A percentile compares a stretch with the other conserved stretches of the same genome.
Evolutionary conservation across 2,888 invertebrate species (phyloP).

Genomic region (Linnaemya vulpina): DNA sequence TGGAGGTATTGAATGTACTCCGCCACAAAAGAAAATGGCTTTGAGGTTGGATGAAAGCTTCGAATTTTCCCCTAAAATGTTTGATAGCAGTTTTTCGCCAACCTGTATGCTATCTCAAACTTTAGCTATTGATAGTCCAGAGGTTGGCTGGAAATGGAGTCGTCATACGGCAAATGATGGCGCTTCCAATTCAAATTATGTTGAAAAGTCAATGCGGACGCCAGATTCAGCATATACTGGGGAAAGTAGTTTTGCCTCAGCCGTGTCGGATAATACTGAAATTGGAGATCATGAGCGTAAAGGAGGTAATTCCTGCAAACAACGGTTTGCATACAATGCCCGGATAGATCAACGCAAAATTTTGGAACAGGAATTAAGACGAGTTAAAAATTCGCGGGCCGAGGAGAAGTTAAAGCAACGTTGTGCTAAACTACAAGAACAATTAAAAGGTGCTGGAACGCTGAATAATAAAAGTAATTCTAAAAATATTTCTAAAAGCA

Average conservation of each 20-base stretch:
- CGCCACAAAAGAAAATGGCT: slow-evolving; percentile 76
- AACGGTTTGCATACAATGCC: slow-evolving; percentile 69
- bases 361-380: slow-evolving; percentile 75
- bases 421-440: slow-evolving; percentile 77
- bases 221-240: slow-evolving; percentile 72
- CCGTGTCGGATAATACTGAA: slow-evolving; percentile 72
- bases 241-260: slow-evolving; percentile 77
- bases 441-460: slow-evolving; percentile 74
- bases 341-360: slow-evolving; percentile 74
- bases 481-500: slow-evolving; percentile 7
- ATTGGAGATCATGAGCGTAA: slow-evolving; percentile 30
- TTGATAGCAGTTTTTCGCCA: slow-evolving; percentile 78
- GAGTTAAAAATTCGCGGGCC: slow-evolving; percentile 76
- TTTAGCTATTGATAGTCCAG: slow-evolving; percentile 79
- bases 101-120: slow-evolving; percentile 79
- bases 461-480: slow-evolving; percentile 6
- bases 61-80: slow-evolving; percentile 77
- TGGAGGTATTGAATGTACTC: slow-evolving; percentile 77
- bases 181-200: background rate
- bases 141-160: slow-evolving; percentile 81
- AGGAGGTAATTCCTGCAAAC: slow-evolving; percentile 48
- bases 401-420: slow-evolving; percentile 78
- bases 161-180: slow-evolving; percentile 37
- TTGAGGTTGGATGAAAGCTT: slow-evolving; percentile 78
- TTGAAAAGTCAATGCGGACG: slow-evolving; percentile 65